phyloP scores from a whole-genome alignment of 35 echinoderm and acorn worm species.

The Hemicentrotus pulcherrimus region DNA sequence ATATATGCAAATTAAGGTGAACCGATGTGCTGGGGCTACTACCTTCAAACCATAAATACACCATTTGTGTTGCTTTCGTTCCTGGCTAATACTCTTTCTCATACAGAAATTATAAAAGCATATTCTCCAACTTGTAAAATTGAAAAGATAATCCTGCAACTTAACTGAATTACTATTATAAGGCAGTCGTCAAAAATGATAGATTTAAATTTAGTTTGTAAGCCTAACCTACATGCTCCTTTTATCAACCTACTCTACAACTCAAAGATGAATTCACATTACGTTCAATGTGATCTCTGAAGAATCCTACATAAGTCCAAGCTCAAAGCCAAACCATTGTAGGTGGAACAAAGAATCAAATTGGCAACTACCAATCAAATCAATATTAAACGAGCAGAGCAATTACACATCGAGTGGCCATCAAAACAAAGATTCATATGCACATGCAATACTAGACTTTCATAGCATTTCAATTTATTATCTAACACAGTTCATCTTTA shows the following conservation, averaged over 20 bases:
- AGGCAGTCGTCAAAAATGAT: not conserved
- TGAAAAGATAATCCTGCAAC: not conserved
- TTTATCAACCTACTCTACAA: not conserved
- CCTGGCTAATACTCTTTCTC: not conserved
- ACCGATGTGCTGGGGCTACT: not conserved
- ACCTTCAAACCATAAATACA: slow-evolving; percentile 21
- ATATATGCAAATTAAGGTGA: slow-evolving; percentile 5
- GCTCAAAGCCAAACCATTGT: not conserved
- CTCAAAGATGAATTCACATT: not conserved
- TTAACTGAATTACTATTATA: not conserved
- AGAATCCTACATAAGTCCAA: not conserved
- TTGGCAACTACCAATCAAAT: not conserved
- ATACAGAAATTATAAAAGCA: not conserved
- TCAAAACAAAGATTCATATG: not conserved
- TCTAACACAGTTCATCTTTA: not conserved
- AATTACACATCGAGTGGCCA: not conserved
- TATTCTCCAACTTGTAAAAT: not conserved
- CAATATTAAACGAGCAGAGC: not conserved
- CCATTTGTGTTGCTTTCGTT: not conserved
- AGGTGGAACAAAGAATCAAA: not conserved
- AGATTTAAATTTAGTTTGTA: not conserved
- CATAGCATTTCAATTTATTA: not conserved
- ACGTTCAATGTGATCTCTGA: not conserved
- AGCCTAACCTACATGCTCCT: not conserved
- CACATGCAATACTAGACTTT: not conserved